Conservation (phyloP, 2,113 vertebrate species). For the Ictidomys tridecemlineatus region DNA sequence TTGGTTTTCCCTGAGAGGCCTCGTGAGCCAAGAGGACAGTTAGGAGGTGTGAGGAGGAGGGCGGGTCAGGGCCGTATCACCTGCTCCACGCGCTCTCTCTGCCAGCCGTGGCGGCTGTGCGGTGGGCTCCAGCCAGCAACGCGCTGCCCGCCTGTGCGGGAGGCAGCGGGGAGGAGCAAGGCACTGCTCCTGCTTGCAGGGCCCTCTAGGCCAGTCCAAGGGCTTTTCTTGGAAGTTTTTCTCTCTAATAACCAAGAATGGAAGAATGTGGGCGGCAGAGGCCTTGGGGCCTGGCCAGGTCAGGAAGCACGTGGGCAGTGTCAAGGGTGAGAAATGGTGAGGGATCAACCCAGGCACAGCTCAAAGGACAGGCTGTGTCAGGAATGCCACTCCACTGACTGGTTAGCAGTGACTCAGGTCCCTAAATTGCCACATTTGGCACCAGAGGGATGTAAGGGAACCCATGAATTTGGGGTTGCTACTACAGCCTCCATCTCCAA, state of each 20-base stretch:
- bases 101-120: neutral
- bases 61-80: neutral
- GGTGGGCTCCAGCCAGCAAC: neutral
- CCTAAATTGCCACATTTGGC: neutral
- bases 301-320: accelerated
- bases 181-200: too few species aligned
- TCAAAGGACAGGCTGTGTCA: accelerated
- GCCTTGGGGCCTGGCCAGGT: neutral
- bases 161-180: neutral
- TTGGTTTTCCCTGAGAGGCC: neutral
- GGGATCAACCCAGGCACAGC: neutral
- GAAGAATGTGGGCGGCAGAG: neutral
- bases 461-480: neutral
- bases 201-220: neutral
- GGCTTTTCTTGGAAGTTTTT: neutral
- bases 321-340: neutral
- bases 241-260: neutral
- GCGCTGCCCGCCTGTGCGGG: neutral
- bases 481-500: neutral
- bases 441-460: neutral
- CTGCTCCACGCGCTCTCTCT: neutral
- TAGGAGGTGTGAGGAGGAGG: neutral
- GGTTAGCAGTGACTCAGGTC: neutral
- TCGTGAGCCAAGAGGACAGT: neutral
- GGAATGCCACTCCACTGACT: neutral